Percentiles rank a stretch among this genome's conserved stretches.
phyloP scores from a whole-genome alignment of 2,888 invertebrate genomes.

The Trichogramma dendrolimi region DNA sequence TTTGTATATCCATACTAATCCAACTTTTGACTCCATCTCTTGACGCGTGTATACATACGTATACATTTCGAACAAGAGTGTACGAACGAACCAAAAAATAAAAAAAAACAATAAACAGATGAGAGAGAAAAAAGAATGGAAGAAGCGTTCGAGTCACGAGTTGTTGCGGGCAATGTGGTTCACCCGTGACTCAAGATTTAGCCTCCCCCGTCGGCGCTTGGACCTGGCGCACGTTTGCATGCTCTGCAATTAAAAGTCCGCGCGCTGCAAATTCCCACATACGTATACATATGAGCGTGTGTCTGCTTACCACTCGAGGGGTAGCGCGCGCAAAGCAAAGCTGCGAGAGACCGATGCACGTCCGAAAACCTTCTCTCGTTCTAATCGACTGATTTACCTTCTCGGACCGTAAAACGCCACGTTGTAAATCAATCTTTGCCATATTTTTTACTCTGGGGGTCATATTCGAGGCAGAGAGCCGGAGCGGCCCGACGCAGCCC shows the following conservation, averaged over 20 bases:
- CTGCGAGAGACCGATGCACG: not conserved
- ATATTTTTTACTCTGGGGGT: conserved; percentile 13
- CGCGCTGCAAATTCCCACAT: conserved; percentile 1
- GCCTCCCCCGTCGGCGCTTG: conserved; percentile 40
- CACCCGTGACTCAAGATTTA: conserved; percentile 48
- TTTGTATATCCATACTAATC: not conserved
- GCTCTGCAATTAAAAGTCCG: conserved; percentile 45
- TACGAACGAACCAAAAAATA: conserved; percentile 5
- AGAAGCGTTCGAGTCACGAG: conserved; percentile 29
- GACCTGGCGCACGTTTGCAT: conserved; percentile 27
- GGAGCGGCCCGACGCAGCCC: too few relatives aligned
- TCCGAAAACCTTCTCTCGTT: conserved; percentile 12
- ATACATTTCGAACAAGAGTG: conserved; percentile 2
- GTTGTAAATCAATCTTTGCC: conserved; percentile 31
- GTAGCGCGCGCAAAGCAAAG: not conserved
- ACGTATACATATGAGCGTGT: not conserved
- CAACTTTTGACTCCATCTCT: not conserved
- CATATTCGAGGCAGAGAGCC: too few relatives aligned
- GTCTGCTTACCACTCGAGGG: not conserved
- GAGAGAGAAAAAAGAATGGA: conserved; percentile 23
- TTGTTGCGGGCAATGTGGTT: not conserved
- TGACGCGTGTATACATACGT: too few relatives aligned
- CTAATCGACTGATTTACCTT: conserved; percentile 28
- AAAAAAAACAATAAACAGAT: conserved; percentile 15
- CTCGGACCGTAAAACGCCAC: conserved; percentile 27